Base-by-base conservation (phyloP, 1,140 invertebrate genomes). In the Diabrotica virgifera region DNA sequence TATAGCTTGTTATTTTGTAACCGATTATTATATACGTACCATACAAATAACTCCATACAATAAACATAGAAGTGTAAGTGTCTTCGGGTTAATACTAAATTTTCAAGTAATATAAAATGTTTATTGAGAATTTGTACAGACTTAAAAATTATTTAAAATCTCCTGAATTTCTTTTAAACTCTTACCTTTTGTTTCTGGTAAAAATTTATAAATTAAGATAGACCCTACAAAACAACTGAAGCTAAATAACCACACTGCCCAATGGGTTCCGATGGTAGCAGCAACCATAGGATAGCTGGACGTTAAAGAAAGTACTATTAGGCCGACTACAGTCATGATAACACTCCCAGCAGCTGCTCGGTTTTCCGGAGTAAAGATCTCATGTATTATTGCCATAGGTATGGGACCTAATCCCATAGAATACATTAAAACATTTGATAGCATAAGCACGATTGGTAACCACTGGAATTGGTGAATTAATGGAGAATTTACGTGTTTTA, bases 281-380 rank as follows among this genome's bases (percentile, higher is more conserved):
- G 40, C 40, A 10, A 46, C 8, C 6, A 46, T 10, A 4, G 40
- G 40, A 46, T 46, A 46, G n/a, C 8, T n/a, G 8, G n/a, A n/a
- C n/a, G 8, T 8, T 10, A 8, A 46, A 46, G 40, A 46, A 6
- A n/a, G 8, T 10, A 46, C 40, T n/a, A 46, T 10, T 8, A 46
- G 8, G n/a, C n/a, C 8, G 2, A 10, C 40, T 46, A 46, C 6
- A 46, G 40, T 46, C 8, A 46, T 10, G 8, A 6, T 6, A 8
- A 46, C 4, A 3, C 8, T 10, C 4, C 40, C n/a, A 46, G 40
- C 8, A 3, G 6, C n/a, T 46, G 40, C 8, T 46, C 40, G 40
- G 8, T 5, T 46, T 46, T 46, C 40, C 4, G n/a, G 8, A 6
- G 93, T 86, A 70, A 94, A 91, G 70, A 95, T 85, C 78, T 95